Conservation (phyloP, 2,797 vertebrate genomes). For the Euphonia xanthogaster region DNA sequence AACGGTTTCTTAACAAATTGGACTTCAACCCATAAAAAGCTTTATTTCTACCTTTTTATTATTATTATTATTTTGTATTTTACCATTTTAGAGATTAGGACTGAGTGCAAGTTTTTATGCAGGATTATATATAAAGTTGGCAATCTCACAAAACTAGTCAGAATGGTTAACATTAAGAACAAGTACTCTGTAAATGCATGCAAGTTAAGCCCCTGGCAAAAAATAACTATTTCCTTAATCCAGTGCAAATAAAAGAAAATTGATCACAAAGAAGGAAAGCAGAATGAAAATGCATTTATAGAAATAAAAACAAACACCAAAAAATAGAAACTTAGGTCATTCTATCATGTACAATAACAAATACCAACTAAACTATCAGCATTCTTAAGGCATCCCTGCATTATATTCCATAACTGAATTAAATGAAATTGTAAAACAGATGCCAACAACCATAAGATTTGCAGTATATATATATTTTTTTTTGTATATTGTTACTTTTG, state of each 20-base stretch:
- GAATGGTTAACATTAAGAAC: not conserved
- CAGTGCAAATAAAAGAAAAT: not conserved
- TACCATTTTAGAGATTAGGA: not conserved
- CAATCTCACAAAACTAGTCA: not conserved
- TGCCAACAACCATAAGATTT: not conserved
- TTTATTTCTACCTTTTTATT: not conserved
- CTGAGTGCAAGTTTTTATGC: not conserved
- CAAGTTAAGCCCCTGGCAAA: not conserved
- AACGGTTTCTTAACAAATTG: not conserved
- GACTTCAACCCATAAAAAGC: not conserved
- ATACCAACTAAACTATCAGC: not conserved
- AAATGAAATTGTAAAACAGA: not conserved
- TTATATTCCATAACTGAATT: not conserved
- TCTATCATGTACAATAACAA: not conserved
- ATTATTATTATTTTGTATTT: not conserved
- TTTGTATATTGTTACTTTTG: not conserved
- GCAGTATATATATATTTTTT: rapidly evolving
- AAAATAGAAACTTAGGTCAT: not conserved
- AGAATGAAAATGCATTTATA: not conserved
- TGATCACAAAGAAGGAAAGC: not conserved
- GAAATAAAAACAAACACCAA: not conserved
- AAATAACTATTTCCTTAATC: not conserved
- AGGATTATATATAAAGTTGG: not conserved
- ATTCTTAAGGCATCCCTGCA: not conserved
- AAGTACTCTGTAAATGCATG: not conserved